Conservation (phyloP, 2,113 vertebrate genomes). For the Lonchura striata region DNA sequence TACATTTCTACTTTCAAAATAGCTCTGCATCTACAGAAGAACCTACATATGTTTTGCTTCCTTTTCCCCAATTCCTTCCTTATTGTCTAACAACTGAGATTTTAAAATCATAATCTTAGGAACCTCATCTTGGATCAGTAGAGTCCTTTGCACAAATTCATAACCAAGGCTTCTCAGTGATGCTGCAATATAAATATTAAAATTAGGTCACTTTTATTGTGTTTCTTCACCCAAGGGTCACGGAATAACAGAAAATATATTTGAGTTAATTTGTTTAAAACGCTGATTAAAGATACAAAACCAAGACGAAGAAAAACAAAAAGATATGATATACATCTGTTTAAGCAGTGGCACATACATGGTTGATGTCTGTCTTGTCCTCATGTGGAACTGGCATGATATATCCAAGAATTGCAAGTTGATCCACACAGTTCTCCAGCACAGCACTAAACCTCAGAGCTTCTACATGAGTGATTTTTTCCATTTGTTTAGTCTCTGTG, state of each 20-base stretch:
- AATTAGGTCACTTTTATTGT: neutral
- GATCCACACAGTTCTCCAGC: conserved; percentile 76
- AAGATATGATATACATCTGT: neutral
- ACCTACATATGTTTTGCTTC: neutral
- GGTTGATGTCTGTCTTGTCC: neutral
- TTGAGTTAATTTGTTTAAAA: neutral
- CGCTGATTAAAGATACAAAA: neutral
- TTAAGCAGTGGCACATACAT: conserved; percentile 37
- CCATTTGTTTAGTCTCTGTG: neutral
- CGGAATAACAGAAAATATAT: neutral
- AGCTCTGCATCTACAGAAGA: neutral
- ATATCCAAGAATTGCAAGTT: conserved; percentile 78
- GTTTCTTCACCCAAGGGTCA: neutral
- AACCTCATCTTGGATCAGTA: neutral
- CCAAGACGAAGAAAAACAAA: neutral
- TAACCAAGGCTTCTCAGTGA: neutral
- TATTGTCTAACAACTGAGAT: neutral
- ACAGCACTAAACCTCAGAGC: conserved; percentile 70
- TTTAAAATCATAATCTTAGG: neutral
- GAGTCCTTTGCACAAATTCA: neutral
- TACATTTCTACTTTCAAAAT: neutral
- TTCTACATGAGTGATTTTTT: conserved; percentile 60
- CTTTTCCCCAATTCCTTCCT: neutral
- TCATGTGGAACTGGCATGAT: conserved; percentile 61
- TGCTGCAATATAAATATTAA: neutral